Evolutionary conservation across 2,113 vertebrate genomes (phyloP).

Genomic region (Gasterosteus aculeatus): DNA sequence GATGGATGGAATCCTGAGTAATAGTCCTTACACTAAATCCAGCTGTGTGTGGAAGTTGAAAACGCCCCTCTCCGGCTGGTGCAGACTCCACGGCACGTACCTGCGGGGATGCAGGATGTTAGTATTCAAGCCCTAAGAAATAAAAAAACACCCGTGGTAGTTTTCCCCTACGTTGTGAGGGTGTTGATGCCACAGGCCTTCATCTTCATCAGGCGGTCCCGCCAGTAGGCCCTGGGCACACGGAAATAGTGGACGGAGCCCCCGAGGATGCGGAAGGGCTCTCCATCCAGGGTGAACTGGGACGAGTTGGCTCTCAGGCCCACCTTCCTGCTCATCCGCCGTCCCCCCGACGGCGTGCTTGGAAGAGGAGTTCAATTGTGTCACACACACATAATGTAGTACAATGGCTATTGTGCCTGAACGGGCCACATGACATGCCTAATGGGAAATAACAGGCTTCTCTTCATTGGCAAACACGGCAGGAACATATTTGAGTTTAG

Average conservation of each 20-base stretch:
- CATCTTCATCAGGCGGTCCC: slow-evolving; percentile 91
- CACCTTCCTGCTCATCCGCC: slow-evolving; percentile 77
- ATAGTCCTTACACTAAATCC: slow-evolving; percentile 86
- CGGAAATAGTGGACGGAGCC: slow-evolving; percentile 93
- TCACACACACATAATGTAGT: slow-evolving; percentile 35
- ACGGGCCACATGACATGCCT: slow-evolving; percentile 55
- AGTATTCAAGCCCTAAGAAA: slow-evolving; percentile 4
- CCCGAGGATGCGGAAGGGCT: slow-evolving; percentile 85
- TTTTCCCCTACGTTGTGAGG: slow-evolving; percentile 87
- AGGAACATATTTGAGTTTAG: slow-evolving; percentile 43
- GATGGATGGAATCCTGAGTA: neutral
- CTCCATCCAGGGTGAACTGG: slow-evolving; percentile 85
- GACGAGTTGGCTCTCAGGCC: slow-evolving; percentile 82
- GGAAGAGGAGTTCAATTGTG: slow-evolving; percentile 43
- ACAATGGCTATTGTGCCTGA: slow-evolving; percentile 71
- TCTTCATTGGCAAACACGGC: slow-evolving; percentile 9
- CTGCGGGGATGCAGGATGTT: slow-evolving; percentile 70
- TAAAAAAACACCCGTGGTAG: neutral
- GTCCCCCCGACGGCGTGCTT: slow-evolving; percentile 58
- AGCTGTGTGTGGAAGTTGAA: slow-evolving; percentile 89
- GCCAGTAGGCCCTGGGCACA: slow-evolving; percentile 90
- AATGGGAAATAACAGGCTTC: slow-evolving; percentile 42
- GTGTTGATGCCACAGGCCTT: slow-evolving; percentile 94
- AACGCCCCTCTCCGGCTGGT: slow-evolving; percentile 85
- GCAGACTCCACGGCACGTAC: slow-evolving; percentile 92